Conservation (phyloP, 2,113 vertebrate genomes). For the Mesocricetus auratus region DNA sequence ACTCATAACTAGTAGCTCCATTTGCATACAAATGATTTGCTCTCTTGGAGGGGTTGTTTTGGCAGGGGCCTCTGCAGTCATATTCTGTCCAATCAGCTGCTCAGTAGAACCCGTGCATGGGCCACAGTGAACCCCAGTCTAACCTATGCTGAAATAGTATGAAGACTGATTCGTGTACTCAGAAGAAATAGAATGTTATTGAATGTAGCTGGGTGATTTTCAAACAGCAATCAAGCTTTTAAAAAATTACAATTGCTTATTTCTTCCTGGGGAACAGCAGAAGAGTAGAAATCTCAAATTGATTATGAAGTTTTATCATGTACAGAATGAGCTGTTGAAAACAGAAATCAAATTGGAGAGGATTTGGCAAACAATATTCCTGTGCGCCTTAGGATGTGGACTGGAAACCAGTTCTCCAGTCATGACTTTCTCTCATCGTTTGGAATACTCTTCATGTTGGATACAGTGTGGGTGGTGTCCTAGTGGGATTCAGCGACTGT, state of each 20-base stretch:
- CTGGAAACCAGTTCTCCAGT: not conserved
- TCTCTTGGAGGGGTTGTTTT: not conserved
- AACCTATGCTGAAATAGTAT: not conserved
- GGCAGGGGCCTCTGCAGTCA: not conserved
- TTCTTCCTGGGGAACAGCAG: not conserved
- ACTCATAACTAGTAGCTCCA: conserved; percentile 42
- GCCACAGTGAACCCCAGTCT: not conserved
- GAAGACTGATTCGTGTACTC: not conserved
- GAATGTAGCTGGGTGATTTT: not conserved
- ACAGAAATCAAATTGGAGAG: not conserved
- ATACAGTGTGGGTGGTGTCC: no score
- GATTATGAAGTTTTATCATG: conserved; percentile 29
- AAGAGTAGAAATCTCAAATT: not conserved
- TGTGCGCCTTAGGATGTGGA: not conserved
- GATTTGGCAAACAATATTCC: conserved; percentile 2
- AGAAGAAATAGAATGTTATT: not conserved
- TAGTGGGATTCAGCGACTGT: accelerated
- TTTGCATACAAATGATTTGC: conserved; percentile 59
- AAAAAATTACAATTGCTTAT: not conserved
- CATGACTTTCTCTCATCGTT: not conserved
- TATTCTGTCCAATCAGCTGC: not conserved
- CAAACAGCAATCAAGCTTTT: conserved; percentile 11
- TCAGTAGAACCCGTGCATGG: not conserved
- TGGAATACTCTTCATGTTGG: not conserved
- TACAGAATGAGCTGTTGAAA: conserved; percentile 8